Conservation (phyloP, 1,140 invertebrate genomes). For the Armadillidium nasatum region DNA sequence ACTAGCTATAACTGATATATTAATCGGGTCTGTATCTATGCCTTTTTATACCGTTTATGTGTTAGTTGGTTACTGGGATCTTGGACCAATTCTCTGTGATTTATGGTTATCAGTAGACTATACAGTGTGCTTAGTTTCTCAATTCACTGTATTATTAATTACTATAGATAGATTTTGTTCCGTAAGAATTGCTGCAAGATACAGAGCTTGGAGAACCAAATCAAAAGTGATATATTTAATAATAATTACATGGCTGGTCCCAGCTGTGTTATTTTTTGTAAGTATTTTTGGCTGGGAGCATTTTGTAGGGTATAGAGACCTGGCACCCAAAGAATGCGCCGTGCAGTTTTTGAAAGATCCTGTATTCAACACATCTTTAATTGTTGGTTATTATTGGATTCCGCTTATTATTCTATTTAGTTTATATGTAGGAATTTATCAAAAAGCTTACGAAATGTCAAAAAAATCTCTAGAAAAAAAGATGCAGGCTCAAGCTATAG, state of each 20-base stretch:
- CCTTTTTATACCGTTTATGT: constrained; percentile 96
- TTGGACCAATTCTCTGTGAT: constrained; percentile 93
- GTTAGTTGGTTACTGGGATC: constrained; percentile 91
- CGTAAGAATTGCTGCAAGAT: constrained; percentile 96
- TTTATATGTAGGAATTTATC: constrained; percentile 95
- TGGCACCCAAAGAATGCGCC: constrained; percentile 82
- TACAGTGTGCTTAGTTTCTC: constrained; percentile 96
- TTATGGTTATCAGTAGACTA: constrained; percentile 99
- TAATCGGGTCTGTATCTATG: constrained; percentile 94
- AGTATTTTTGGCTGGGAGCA: constrained; percentile 98
- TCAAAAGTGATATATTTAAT: constrained; percentile 84
- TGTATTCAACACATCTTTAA: constrained; percentile 94
- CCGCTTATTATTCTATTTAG: constrained; percentile 88
- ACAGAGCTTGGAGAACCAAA: constrained; percentile 94
- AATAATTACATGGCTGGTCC: constrained; percentile 90
- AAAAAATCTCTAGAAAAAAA: constrained; percentile 94
- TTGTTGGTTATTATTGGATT: constrained; percentile 97
- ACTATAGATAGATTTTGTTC: constrained; percentile 98
- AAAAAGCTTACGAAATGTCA: constrained; percentile 96
- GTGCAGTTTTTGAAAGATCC: constrained; percentile 98
- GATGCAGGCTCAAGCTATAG: constrained; percentile 56
- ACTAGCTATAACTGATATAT: constrained; percentile 92
- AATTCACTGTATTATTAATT: constrained; percentile 97
- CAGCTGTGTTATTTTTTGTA: constrained; percentile 92
- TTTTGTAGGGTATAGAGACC: constrained; percentile 77